phyloP scores from a whole-genome alignment of 2,888 invertebrate genomes.

The Ennomos quercinarius region DNA sequence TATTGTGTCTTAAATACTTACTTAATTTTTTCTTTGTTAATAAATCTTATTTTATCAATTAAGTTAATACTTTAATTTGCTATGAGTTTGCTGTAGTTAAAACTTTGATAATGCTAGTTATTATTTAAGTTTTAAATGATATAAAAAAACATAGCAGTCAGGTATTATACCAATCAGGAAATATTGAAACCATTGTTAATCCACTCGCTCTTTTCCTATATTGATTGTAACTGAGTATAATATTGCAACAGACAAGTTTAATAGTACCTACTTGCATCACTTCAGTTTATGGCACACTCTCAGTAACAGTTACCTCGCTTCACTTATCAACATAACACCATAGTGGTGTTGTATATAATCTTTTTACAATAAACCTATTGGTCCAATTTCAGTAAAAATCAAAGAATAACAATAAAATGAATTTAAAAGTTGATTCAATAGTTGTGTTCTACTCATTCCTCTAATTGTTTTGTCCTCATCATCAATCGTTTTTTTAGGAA shows the following conservation, averaged over 20 bases:
- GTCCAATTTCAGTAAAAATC: no score
- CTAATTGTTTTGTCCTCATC: no score
- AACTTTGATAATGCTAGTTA: no score
- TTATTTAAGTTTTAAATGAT: no score
- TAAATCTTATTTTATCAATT: constrained; percentile 8
- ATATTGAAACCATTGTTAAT: no score
- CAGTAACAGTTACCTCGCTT: constrained; percentile 28
- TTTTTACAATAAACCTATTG: no score
- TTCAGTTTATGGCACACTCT: constrained; percentile 11
- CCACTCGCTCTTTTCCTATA: not conserved
- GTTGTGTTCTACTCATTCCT: no score
- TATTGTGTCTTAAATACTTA: not conserved
- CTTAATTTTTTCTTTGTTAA: constrained; percentile 1
- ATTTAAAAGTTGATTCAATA: no score
- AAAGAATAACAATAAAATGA: no score
- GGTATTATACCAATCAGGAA: no score
- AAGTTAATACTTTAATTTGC: not conserved
- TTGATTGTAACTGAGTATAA: not conserved
- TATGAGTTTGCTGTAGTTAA: not conserved
- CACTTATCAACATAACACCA: constrained; percentile 23
- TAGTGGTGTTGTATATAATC: constrained; percentile 11
- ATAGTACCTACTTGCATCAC: constrained; percentile 9
- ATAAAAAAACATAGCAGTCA: no score
- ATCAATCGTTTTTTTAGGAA: no score
- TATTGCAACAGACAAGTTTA: constrained; percentile 2